phyloP scores from a whole-genome alignment of 1,140 invertebrate genomes.

The Lasioglossum albipes region DNA sequence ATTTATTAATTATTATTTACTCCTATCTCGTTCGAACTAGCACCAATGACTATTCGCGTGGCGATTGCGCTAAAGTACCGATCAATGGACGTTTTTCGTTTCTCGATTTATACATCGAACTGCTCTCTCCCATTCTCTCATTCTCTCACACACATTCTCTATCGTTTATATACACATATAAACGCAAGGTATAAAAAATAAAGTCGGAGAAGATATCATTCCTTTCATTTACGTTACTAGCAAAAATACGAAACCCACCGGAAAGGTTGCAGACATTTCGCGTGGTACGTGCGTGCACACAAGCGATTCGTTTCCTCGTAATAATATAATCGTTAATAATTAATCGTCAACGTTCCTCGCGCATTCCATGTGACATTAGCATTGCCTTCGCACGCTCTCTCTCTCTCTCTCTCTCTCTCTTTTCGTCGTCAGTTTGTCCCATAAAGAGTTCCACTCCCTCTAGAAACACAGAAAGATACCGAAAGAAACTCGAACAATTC shows the following conservation, averaged over 20 bases:
- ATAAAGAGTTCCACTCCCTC: too few species aligned
- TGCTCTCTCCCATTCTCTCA: background rate
- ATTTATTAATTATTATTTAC: slow-evolving; percentile 2
- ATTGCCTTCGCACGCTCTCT: too few species aligned
- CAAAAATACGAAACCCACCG: slow-evolving; percentile 24
- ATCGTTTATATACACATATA: slow-evolving; percentile 31
- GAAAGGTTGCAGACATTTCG: background rate
- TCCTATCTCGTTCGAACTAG: slow-evolving; percentile 35
- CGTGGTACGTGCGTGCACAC: background rate
- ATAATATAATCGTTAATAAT: slow-evolving; percentile 26
- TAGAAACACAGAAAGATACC: background rate
- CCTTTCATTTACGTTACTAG: slow-evolving; percentile 40
- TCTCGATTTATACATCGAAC: slow-evolving; percentile 15
- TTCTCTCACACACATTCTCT: background rate
- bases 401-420: background rate
- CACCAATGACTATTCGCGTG: slow-evolving; percentile 37
- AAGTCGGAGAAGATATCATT: slow-evolving; percentile 53
- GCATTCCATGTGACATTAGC: slow-evolving; percentile 41
- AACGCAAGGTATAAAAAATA: slow-evolving; percentile 64
- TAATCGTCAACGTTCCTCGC: slow-evolving; percentile 34
- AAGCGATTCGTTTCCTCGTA: slow-evolving; percentile 28
- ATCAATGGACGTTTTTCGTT: slow-evolving; percentile 37
- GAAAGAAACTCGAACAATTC: background rate
- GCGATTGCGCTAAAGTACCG: slow-evolving; percentile 19
- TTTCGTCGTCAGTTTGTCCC: too few species aligned